Evolutionary conservation across 2,888 invertebrate genomes (phyloP).

Genomic region (Saturnia japonica): DNA sequence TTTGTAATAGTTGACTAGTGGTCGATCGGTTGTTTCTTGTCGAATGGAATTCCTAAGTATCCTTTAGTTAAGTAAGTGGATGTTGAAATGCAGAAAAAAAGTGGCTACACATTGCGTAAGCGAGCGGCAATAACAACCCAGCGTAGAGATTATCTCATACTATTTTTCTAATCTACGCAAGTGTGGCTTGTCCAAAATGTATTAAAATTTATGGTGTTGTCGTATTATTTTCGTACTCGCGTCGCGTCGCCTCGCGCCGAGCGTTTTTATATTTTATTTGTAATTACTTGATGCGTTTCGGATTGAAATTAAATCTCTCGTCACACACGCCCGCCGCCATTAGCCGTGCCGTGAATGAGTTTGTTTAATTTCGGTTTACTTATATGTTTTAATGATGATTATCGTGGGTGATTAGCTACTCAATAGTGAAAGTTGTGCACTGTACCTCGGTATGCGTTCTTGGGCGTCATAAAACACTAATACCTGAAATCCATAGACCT

Average conservation of each 20-base stretch:
- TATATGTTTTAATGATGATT: background rate
- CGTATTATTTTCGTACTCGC: constrained; percentile 54
- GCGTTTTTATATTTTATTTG: constrained; percentile 64
- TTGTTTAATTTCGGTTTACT: background rate
- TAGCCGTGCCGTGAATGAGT: constrained; percentile 23
- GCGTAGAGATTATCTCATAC: no score
- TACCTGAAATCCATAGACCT: no score
- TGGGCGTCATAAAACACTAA: no score
- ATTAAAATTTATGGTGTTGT: constrained; percentile 36
- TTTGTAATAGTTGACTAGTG: no score
- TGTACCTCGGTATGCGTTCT: no score
- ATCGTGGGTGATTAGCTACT: no score
- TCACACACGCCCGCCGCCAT: constrained; percentile 34
- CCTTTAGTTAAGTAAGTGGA: no score
- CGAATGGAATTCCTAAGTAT: background rate
- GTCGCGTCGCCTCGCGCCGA: constrained; percentile 43
- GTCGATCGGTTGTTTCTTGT: no score
- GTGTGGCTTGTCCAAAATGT: background rate
- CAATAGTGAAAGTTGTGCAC: no score
- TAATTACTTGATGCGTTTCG: constrained; percentile 76
- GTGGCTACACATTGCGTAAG: no score
- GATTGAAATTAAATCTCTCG: constrained; percentile 74
- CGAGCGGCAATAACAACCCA: no score
- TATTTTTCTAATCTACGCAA: background rate
- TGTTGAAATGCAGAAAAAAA: no score